Evolutionary conservation across 2,888 invertebrate species (phyloP), one percentile per base, ranked within the genome.

Genomic region (Mimumesa dahlbomi): DNA sequence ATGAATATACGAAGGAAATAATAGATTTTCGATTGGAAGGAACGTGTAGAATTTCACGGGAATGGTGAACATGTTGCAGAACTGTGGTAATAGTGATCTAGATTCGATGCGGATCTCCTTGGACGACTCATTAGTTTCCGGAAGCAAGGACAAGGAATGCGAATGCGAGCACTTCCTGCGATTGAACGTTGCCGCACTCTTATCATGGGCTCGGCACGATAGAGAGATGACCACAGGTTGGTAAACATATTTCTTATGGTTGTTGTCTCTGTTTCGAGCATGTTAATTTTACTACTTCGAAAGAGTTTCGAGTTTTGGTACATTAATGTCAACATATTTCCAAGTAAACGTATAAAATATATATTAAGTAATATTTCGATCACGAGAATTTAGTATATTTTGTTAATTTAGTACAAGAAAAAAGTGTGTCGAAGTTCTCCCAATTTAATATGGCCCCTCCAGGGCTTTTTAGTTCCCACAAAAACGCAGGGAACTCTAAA

Each of bases 201-300:
- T 87, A 11, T 52, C 67, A 0, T 86, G 86, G 86, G 81, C 86
- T 46, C 74, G 72, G 14, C 59, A 79, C 14, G 43, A 53, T 2
- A 80, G 70, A 36, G 73, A 78, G 48, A 86, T 86, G 85, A 71
- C 77, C 0, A 85, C 73, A 50, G 82, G 86, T 84, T 21, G 45
- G 31, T n/a, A n/a, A n/a, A n/a, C n/a, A n/a, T n/a, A 9, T 2
- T 34, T 21, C 0, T 45, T 45, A 11, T 21, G 7, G 13, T 21
- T 36, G 14, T 42, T 42, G 42, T 13, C 25, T 25, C 25, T 25
- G 7, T 25, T 25, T 5, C 25, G 25, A 25, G 25, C 25, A n/a
- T n/a, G n/a, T n/a, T n/a, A n/a, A n/a, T n/a, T n/a, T n/a, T n/a
- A n/a, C n/a, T n/a, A n/a, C n/a, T n/a, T n/a, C n/a, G n/a, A n/a